Base-by-base conservation (phyloP, 2,113 vertebrate genomes). In the Salvelinus alpinus region DNA sequence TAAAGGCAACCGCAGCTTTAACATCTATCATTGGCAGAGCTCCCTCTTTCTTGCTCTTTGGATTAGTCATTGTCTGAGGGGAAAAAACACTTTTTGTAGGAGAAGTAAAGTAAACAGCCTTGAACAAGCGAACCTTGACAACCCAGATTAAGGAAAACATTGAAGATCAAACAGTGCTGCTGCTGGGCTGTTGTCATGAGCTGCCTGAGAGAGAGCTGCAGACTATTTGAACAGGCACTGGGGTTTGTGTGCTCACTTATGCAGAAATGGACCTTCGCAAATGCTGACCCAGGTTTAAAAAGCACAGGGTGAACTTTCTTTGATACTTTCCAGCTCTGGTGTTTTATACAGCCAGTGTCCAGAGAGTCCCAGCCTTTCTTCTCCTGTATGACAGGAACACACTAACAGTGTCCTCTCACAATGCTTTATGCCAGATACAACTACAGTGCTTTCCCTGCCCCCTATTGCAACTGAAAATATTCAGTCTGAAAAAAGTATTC, bases 111-210 rank as follows among this genome's bases (percentile, higher is more conserved):
- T 97, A 99, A 99, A 98, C 95, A 98, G 95, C 94, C 94, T 96
- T 94, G 95, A 97, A 96, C 95, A 96, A 96, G 95, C 94, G 95
- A 97, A 96, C 96, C 96, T 99, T 97, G 97, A 98, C 97, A 98
- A 96, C 95, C 95, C 95, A 97, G 97, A 98, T 98, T 97, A 98
- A 97, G 95, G 95, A 96, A 96, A 95, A 96, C 96, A 95, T 88
- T 91, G 94, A 94, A 98, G 96, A 99, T 98, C 97, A 99, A 98
- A 99, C 96, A 95, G 92, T 92, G 93, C 94, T 95, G 95, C 95
- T 95, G 96, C 95, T 95, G 95, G 92, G 95, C 93, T 94, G 95
- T 97, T 96, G 96, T 99, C 96, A 96, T 94, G 94, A 95, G 95
- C 94, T 92, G 94, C 94, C 93, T 89, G 92, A 92, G 86, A 94